Evolutionary conservation across 1,140 invertebrate species (phyloP), one percentile per base, ranked within the genome.

Genomic region (Helicoverpa armigera): DNA sequence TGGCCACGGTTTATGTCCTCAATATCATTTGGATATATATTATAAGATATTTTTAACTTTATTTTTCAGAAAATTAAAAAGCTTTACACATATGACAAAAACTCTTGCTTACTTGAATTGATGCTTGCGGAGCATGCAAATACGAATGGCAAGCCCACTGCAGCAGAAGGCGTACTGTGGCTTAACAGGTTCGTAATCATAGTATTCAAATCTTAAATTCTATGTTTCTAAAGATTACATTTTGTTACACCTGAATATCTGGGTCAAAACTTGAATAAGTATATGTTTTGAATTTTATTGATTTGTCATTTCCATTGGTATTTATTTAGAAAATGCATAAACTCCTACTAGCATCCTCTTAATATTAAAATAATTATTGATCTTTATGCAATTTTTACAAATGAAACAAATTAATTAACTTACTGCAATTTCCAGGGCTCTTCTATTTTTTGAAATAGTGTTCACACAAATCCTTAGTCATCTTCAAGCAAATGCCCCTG

Each of bases 81-180:
- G 73, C 94, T 92, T 84, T 97, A 96, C 89, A 87, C 97, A 83
- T 94, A 90, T 84, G 85, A 95, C 77, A 95, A 95, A 72, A 95
- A 96, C 86, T 89, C 94, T 12, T 97, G 96, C 87, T 88, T 98
- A 58, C 96, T 97, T 83, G 96, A 97, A 88, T 95, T 97, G 92
- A 96, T 97, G 83, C 86, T 96, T 60, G 90, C 93, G 50, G 97
- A 97, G 90, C 35, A 43, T 43, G 35, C 35, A 7, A 92, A 95
- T 87, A 83, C 89, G 53, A 89, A 90, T 67, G 94, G 95, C 29
- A 93, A 95, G 76, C 87, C 88, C 53, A 85, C 95, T 79, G 96
- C 95, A 29, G 95, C 95, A 50, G 96, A 97, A 88, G 96, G 97
- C 84, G 90, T 97, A 60, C 84, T 97, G 54, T 97, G 97, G 97